Percentiles rank a stretch among this genome's conserved stretches.
Evolutionary conservation across 2,888 invertebrate species (phyloP).

Genomic region (Ichneumoninae sp.): DNA sequence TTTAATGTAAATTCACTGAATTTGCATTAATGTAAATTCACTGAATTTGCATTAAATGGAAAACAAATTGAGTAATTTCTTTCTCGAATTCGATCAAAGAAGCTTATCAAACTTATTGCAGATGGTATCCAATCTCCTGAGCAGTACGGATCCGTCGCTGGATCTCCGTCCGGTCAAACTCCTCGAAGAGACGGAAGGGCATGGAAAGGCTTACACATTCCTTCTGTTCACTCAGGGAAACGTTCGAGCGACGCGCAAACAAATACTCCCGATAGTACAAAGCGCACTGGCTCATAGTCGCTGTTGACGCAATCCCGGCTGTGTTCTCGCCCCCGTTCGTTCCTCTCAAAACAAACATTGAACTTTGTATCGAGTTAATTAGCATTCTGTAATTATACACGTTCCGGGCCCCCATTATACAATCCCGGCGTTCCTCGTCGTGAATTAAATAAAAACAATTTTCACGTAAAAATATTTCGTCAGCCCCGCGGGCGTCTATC

Average conservation of each 20-base stretch:
- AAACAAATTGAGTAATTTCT: neutral
- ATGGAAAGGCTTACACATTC: constrained; percentile 68
- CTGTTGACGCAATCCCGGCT: constrained; percentile 66
- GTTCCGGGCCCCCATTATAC: neutral
- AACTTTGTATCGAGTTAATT: constrained; percentile 67
- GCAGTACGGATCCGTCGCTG: constrained; percentile 66
- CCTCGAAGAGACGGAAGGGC: constrained; percentile 38
- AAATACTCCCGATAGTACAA: constrained; percentile 88
- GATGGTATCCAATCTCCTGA: constrained; percentile 46
- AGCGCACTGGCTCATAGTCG: constrained; percentile 78
- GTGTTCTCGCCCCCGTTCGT: constrained; percentile 6
- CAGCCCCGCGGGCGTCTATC: constrained; percentile 26
- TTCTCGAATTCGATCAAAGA: neutral
- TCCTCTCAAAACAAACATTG: constrained; percentile 60
- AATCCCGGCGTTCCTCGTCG: constrained; percentile 6
- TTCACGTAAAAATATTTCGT: constrained; percentile 46
- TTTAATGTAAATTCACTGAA: neutral
- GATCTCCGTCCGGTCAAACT: constrained; percentile 72
- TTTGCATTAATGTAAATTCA: neutral
- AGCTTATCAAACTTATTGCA: constrained; percentile 25
- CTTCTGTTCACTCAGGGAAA: constrained; percentile 87
- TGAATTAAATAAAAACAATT: constrained; percentile 56
- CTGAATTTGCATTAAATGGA: neutral
- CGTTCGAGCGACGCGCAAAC: constrained; percentile 88
- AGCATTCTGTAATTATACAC: constrained; percentile 57